These are phyloP conservation scores for Pogonognathellus flavescens DNA, from an alignment of 1,140 invertebrate genomes.

Conservation along the genomic window DNA sequence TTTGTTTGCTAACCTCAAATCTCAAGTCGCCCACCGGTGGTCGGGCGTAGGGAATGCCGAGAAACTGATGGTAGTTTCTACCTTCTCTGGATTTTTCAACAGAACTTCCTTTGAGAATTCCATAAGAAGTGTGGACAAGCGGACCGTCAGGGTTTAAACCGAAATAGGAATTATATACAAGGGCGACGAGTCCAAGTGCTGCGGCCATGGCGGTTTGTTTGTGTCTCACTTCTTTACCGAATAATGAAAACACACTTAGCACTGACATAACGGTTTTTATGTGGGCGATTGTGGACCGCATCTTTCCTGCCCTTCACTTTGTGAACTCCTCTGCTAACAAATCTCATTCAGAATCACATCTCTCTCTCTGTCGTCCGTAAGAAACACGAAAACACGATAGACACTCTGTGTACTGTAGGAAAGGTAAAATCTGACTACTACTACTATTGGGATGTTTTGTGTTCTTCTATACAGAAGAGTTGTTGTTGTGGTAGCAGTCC, in stretches of 20 bases:
- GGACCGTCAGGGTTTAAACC: neutral
- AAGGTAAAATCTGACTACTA: no score
- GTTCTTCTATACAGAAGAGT: no score
- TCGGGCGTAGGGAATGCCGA: conserved; percentile 74
- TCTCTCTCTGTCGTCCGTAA: no score
- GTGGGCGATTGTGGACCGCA: neutral
- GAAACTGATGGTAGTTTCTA: conserved; percentile 69
- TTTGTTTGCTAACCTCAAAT: conserved; percentile 70
- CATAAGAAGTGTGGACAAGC: neutral
- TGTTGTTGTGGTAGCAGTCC: no score
- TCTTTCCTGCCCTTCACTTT: neutral
- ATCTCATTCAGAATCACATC: no score
- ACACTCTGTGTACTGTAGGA: no score
- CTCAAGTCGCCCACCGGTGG: conserved; percentile 73
- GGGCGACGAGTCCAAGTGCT: neutral
- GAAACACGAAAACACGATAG: no score
- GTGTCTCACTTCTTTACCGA: neutral
- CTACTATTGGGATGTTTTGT: no score
- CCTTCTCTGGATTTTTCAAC: conserved; percentile 25
- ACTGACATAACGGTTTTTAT: conserved; percentile 6
- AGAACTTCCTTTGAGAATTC: neutral
- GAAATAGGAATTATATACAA: neutral
- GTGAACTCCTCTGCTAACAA: no score
- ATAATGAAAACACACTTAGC: neutral
- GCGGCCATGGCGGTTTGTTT: conserved; percentile 17